A percentile compares a stretch with the other conserved stretches of the same genome.
These are phyloP conservation scores for Teleogryllus occipitalis DNA, from an alignment of 1,140 invertebrate genomes.

Conservation along the genomic window DNA sequence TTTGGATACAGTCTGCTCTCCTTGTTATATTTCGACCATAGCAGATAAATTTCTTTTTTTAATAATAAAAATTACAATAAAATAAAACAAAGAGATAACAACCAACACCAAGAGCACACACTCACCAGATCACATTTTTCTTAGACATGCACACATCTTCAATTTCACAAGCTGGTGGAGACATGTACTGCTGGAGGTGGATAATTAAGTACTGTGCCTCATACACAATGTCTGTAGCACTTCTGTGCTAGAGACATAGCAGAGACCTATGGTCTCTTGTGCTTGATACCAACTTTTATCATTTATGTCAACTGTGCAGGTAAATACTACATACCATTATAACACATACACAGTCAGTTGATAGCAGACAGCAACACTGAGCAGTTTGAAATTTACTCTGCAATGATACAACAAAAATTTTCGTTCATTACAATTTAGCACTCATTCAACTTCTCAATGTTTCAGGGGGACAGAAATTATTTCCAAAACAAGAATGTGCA, in stretches of 20 bases:
- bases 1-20: background rate
- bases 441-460: background rate
- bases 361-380: background rate
- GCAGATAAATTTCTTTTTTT: background rate
- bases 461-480: background rate
- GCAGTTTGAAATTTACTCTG: background rate
- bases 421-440: background rate
- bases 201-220: background rate
- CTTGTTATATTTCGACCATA: background rate
- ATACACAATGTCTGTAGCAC: background rate
- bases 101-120: slow-evolving; percentile 3
- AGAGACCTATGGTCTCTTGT: background rate
- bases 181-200: background rate
- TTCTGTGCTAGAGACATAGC: background rate
- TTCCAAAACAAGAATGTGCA: background rate
- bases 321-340: background rate
- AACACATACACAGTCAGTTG: background rate
- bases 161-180: background rate
- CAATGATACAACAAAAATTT: background rate
- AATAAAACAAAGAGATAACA: background rate
- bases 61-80: slow-evolving; percentile 2
- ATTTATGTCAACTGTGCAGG: background rate
- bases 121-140: background rate
- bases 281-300: background rate
- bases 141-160: background rate